Evolutionary conservation across 2,888 invertebrate species (phyloP), one percentile per base, ranked within the genome.

Genomic region (Eudasyphora cyanicolor): DNA sequence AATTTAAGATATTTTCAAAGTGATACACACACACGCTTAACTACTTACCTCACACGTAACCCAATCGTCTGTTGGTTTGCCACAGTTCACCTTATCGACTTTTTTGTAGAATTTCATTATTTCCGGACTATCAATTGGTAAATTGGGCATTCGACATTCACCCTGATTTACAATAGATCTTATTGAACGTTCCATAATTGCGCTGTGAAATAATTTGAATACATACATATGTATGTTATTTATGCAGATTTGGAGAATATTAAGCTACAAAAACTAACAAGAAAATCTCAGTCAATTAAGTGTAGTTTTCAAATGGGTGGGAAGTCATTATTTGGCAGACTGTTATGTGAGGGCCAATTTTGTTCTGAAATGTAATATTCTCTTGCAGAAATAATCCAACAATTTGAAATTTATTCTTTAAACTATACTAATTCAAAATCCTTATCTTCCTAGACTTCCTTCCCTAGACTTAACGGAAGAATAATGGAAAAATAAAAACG

Each of bases 41-140:
- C 14, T 29, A 45, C 70, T 93, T 89, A 96, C 96, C 89, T 94
- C 93, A 86, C 96, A 95, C 87, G 93, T 93, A 0, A 97, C 96
- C 98, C 98, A 98, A 89, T 97, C 95, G 45, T 92, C 93, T 83
- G 91, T 93, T 7, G 79, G 85, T 88, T 89, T 91, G 12, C 93
- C 93, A 89, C 98, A 98, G 14, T 93, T 91, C 2, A 97, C 92
- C 79, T 88, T 88, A 0, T 94, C 94, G 0, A 94, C 93, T 14
- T 94, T 93, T 12, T 93, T 90, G 80, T 96, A 94, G 87, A 95
- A 96, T 89, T 94, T 94, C 92, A 94, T 95, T 42, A 97, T 95
- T 87, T 96, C 96, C 7, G 95, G 94, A 84, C 95, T 94, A 87
- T 94, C 93, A 38, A 96, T 91, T 7, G 95, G 94, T 80, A 96